These are phyloP conservation scores for Pharmacophagus antenor DNA, from an alignment of 2,888 invertebrate genomes.

Conservation along the genomic window DNA sequence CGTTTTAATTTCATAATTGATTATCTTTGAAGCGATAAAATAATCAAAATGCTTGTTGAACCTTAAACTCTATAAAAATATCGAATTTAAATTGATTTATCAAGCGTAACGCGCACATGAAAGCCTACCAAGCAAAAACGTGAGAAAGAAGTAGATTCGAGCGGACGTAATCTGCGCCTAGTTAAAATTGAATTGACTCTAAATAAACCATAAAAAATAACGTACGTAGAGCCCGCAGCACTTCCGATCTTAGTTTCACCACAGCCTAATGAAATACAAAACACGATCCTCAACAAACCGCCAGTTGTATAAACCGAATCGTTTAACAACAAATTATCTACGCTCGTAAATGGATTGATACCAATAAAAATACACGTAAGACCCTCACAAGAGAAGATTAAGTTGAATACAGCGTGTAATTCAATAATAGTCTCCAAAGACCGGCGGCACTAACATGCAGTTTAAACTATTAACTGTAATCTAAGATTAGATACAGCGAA, in stretches of 20 bases:
- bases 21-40: constrained; percentile 23
- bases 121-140: constrained; percentile 72
- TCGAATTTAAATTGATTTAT: constrained; percentile 65
- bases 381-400: constrained; percentile 58
- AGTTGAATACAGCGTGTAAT: constrained; percentile 68
- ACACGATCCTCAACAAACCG: constrained; percentile 37
- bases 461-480: constrained; percentile 65
- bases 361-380: constrained; percentile 57
- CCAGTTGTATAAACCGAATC: constrained; percentile 41
- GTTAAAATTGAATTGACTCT: constrained; percentile 68
- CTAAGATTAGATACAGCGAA: constrained; percentile 65
- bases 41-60: constrained; percentile 32
- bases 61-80: constrained; percentile 53
- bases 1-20: constrained; percentile 11
- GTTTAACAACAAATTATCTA: constrained; percentile 44
- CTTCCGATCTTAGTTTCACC: constrained; percentile 37
- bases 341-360: constrained; percentile 53
- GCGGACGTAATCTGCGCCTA: constrained; percentile 58
- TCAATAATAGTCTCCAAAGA: constrained; percentile 71
- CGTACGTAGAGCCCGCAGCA: constrained; percentile 51
- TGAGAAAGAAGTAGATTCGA: constrained; percentile 69
- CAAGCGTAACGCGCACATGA: constrained; percentile 45
- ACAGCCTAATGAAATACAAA: constrained; percentile 43
- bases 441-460: constrained; percentile 69
- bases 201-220: constrained; percentile 58